Percentiles rank a stretch among this genome's conserved stretches.
phyloP scores from a whole-genome alignment of 2,797 vertebrate genomes.

The Melanotaenia pygmaea region DNA sequence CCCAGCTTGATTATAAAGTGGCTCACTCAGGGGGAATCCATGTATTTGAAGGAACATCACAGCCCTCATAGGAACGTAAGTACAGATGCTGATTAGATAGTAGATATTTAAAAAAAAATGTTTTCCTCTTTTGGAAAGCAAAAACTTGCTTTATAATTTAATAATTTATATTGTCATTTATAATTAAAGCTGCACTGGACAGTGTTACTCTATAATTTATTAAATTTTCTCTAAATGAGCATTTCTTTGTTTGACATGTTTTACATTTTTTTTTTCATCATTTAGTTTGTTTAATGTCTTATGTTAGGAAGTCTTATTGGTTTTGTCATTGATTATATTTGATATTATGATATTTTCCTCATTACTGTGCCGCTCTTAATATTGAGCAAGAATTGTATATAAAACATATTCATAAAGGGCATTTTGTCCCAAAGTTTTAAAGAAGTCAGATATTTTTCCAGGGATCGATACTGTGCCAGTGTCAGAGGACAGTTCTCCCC shows the following conservation, averaged over 20 bases:
- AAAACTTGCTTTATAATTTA: background rate
- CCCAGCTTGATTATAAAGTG: conserved; percentile 38
- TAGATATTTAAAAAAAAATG: background rate
- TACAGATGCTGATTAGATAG: conserved; percentile 32
- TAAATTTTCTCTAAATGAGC: background rate
- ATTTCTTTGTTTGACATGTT: background rate
- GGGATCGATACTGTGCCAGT: conserved; percentile 11
- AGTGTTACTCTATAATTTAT: background rate
- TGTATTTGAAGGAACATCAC: conserved; percentile 33
- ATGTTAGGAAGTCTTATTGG: background rate
- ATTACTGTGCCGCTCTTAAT: background rate
- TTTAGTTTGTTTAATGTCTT: background rate
- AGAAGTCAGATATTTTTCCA: conserved; percentile 24
- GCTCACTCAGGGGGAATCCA: conserved; percentile 45
- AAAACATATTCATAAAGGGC: too few species aligned
- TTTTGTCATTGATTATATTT: background rate
- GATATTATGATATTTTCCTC: background rate
- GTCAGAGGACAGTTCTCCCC: conserved; percentile 24
- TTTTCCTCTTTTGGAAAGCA: background rate
- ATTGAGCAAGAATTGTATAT: background rate
- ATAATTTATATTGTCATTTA: background rate
- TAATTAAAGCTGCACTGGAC: background rate
- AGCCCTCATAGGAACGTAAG: conserved; percentile 48
- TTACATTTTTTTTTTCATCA: too few species aligned
- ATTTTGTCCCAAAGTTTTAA: conserved; percentile 5